Conservation (phyloP, 2,888 invertebrate species). For the Iselma pallidipennis region DNA sequence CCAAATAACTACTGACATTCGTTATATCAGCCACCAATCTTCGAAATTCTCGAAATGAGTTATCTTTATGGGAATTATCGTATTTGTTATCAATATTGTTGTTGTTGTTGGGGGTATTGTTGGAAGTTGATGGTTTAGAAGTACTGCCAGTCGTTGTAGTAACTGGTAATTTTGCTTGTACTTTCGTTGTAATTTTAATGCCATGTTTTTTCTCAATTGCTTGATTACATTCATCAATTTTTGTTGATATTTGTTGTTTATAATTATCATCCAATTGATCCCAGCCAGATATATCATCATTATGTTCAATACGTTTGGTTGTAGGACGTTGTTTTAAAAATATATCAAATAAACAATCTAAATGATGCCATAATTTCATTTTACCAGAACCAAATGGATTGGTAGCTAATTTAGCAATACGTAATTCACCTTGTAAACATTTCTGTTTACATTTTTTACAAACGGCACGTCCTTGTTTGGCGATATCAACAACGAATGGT, state of each 20-base stretch:
- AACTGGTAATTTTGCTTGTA: not conserved
- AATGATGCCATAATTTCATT: slow-evolving; percentile 87
- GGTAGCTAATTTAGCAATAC: slow-evolving; percentile 76
- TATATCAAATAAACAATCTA: slow-evolving; percentile 77
- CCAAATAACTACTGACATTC: slow-evolving; percentile 76
- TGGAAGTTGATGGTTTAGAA: not conserved
- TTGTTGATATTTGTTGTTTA: slow-evolving; percentile 65
- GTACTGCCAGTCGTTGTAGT: slow-evolving; percentile 4
- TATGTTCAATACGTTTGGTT: slow-evolving; percentile 79
- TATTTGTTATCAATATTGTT: slow-evolving; percentile 19
- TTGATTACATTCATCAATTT: slow-evolving; percentile 66
- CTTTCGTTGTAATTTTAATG: slow-evolving; percentile 51
- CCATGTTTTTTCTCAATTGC: slow-evolving; percentile 60
- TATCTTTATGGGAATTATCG: slow-evolving; percentile 60
- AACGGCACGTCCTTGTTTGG: slow-evolving; percentile 77
- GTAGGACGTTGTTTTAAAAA: slow-evolving; percentile 78
- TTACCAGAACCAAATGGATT: slow-evolving; percentile 75
- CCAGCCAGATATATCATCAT: slow-evolving; percentile 80
- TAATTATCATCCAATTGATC: slow-evolving; percentile 67
- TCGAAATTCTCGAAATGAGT: slow-evolving; percentile 77
- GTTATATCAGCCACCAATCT: slow-evolving; percentile 78
- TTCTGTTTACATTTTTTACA: slow-evolving; percentile 88
- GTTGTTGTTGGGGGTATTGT: slow-evolving; percentile 2
- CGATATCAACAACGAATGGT: slow-evolving; percentile 74
- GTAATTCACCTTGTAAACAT: slow-evolving; percentile 70